A percentile compares a stretch with the other conserved stretches of the same genome.
Evolutionary conservation across 1,140 invertebrate genomes (phyloP).

Genomic region (Pollicipes pollicipes): DNA sequence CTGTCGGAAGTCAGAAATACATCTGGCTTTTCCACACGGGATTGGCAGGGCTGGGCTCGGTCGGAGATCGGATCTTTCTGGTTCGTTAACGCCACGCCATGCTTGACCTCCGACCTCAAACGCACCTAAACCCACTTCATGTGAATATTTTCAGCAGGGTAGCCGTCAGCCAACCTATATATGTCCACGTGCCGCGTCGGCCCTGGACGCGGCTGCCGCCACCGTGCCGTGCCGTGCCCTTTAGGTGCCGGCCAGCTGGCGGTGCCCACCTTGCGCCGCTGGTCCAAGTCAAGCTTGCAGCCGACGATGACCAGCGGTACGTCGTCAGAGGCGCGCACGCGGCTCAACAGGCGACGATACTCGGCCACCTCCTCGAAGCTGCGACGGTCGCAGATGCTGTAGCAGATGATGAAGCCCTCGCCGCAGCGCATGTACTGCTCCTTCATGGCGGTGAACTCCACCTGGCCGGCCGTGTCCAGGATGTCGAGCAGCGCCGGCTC

Average conservation of each 20-base stretch:
- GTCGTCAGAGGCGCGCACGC: constrained; percentile 26
- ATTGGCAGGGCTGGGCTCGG: no score
- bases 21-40: no score
- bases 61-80: no score
- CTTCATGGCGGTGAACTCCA: constrained; percentile 35
- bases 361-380: constrained; percentile 64
- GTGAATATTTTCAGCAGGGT: no score
- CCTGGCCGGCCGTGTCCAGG: constrained; percentile 32
- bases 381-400: constrained; percentile 32
- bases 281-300: constrained; percentile 34
- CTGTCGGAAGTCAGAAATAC: no score
- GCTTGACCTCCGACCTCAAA: no score
- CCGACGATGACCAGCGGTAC: constrained; percentile 33
- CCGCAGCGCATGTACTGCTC: constrained; percentile 35
- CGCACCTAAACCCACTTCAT: no score
- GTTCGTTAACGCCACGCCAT: no score
- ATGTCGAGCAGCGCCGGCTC: constrained; percentile 30
- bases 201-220: not conserved
- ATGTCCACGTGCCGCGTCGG: no score
- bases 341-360: constrained; percentile 23
- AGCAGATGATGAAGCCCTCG: constrained; percentile 22
- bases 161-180: no score
- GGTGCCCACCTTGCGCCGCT: constrained; percentile 44
- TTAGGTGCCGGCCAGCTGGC: constrained; percentile 7
- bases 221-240: constrained; percentile 16